Base-by-base conservation (phyloP, 2,888 invertebrate species). In the Scaptomyza tumidula region DNA sequence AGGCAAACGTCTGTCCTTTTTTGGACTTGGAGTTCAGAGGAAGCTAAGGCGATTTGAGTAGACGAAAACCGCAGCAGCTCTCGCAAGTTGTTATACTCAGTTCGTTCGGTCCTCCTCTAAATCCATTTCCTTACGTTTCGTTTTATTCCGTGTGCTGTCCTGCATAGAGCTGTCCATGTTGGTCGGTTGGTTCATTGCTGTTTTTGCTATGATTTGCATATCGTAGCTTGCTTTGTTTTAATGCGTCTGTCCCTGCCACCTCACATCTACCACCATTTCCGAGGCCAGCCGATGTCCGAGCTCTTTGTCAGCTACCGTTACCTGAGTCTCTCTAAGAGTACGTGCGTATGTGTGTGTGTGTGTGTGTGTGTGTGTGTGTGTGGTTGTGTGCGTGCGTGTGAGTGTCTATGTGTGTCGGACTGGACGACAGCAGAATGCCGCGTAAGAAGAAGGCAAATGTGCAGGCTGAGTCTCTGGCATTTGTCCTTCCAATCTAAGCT, bases 401-500 rank as follows among this genome's bases (percentile, higher is more conserved):
- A 7, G 29, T 71, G 57, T 65, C n/a, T n/a, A n/a, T n/a, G n/a
- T n/a, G n/a, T n/a, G n/a, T n/a, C 60, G 61, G 57, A 67, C 74
- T 67, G 63, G 50, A 59, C 44, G 16, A 19, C 43, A 48, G 19
- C 77, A 86, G 84, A 86, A 84, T 86, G 86, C 72, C 82, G 82
- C 86, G 83, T 86, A 86, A 88, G 89, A 86, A 84, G 85, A 86
- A 80, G 85, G 74, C 78, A 84, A 80, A 71, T 68, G 75, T 71
- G 68, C 81, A 66, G 75, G 84, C 86, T 71, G 81, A 37, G 52
- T 35, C 88, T 80, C 86, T 80, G 81, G 78, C 86, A 84, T 78
- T 88, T 84, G 76, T 81, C 86, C 80, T 88, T 88, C 88, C 86
- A 89, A 89, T 87, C 86, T 80, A 80, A 89, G 88, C 85, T 80